Base-by-base conservation (phyloP, 2,113 vertebrate species). In the Salminus brasiliensis region DNA sequence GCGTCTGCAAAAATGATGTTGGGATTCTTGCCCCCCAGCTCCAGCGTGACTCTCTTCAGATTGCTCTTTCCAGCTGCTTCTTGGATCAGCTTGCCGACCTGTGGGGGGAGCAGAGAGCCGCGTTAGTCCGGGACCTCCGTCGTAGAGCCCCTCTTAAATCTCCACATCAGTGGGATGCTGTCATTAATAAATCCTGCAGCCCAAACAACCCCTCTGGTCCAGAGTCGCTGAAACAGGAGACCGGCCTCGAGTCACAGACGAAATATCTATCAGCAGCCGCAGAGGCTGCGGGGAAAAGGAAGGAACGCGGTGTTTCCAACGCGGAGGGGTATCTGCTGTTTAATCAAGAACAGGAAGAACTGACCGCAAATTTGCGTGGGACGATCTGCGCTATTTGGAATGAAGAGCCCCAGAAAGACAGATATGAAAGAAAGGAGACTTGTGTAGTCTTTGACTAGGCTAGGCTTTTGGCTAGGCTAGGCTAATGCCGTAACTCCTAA, bases 1-100 rank as follows among this genome's bases (percentile, higher is more conserved):
- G 98, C 96, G 93, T 99, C 98, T 91, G 98, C 97, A 86, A 99
- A 99, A 92, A 99, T 98, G 88, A 99, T 98, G 91, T 98, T 99
- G 87, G 98, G 98, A 89, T 95, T 99, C 92, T 99, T 99, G 76
- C 98, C 98, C 89, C 98, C 98, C 79, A 99, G 94, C 89, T 99
- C 98, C 92, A 99, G 94, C 21, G 97, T 99, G 83, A 99, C 95
- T 94, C 96, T 95, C 93, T 99, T 99, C 94, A 99, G 91, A 92
- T 99, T 99, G 90, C 96, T 99, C 90, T 94, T 97, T 88, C 98
- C 98, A 89, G 98, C 96, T 91, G 97, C 98, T 95, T 99, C 96
- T 93, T 99, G 97, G 92, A 99, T 97, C 90, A 98, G 93, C 87
- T 98, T 98, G 84, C 98, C 98, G 85, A 99, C 95, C 97, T 99